Conservation (phyloP, 2,888 invertebrate species). For the Hydraecia micacea region DNA sequence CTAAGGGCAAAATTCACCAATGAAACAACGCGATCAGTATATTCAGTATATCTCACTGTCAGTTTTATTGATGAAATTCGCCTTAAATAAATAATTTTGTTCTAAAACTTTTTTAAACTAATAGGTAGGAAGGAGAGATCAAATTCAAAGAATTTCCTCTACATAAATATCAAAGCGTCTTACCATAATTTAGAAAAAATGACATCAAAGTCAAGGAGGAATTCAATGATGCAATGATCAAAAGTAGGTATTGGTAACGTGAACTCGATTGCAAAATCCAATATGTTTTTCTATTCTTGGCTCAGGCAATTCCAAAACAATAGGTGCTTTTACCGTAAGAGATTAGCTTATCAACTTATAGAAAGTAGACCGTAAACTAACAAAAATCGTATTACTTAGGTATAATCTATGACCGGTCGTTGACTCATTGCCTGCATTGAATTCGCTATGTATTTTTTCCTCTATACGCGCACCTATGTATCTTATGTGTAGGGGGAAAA, state of each 20-base stretch:
- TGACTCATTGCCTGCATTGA: constrained; percentile 19
- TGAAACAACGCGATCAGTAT: background rate
- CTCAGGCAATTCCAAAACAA: constrained; percentile 7
- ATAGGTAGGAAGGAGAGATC: no score
- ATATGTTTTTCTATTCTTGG: constrained; percentile 12
- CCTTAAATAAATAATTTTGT: background rate
- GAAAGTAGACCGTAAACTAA: constrained; percentile 33
- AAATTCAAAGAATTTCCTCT: constrained; percentile 8
- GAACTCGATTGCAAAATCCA: constrained; percentile 1
- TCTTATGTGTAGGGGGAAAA: background rate
- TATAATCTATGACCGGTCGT: constrained; percentile 21
- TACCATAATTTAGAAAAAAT: constrained; percentile 10
- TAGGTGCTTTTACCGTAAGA: background rate
- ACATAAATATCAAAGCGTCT: constrained; percentile 2
- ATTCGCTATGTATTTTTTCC: background rate
- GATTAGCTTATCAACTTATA: constrained; percentile 32
- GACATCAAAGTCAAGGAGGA: constrained; percentile 1
- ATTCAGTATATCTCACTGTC: background rate
- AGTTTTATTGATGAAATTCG: background rate
- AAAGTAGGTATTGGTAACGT: constrained; percentile 5
- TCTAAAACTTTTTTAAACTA: background rate
- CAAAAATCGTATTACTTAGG: constrained; percentile 16
- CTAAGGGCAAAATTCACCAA: background rate
- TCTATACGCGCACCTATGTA: background rate
- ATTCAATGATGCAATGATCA: constrained; percentile 11